phyloP scores from a whole-genome alignment of 2,797 vertebrate genomes.

The Amazona finschi region DNA sequence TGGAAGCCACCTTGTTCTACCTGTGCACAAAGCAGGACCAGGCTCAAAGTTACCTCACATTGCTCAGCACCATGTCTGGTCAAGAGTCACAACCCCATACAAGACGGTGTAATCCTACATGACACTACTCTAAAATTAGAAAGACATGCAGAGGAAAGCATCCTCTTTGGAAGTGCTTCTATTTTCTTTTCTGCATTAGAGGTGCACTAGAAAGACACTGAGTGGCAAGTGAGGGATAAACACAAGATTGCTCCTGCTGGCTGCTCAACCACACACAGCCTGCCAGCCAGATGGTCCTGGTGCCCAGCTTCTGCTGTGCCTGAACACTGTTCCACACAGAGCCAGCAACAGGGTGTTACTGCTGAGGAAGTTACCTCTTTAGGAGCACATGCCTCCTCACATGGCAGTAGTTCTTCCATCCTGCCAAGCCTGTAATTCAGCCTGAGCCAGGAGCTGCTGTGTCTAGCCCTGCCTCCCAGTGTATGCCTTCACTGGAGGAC shows the following conservation, averaged over 20 bases:
- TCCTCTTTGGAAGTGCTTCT: neutral
- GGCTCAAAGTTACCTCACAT: neutral
- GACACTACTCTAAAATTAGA: neutral
- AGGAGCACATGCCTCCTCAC: neutral
- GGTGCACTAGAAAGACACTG: neutral
- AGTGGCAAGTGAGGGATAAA: neutral
- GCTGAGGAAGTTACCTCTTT: neutral
- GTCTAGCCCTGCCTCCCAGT: neutral
- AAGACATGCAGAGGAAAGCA: neutral
- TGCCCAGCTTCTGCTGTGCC: neutral
- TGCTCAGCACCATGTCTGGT: neutral
- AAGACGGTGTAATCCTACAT: neutral
- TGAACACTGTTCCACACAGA: fast-evolving
- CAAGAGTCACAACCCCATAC: neutral
- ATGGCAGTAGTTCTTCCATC: neutral
- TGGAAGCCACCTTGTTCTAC: neutral
- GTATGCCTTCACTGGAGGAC: neutral
- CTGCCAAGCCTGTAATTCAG: neutral
- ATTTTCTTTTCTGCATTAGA: neutral
- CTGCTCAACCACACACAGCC: neutral
- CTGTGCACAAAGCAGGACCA: neutral
- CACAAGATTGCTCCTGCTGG: neutral
- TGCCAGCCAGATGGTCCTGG: neutral
- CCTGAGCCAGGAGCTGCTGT: neutral
- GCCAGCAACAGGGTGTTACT: neutral